These are phyloP conservation scores for Ephydatia muelleri DNA, from an alignment of 37 sponge, comb jelly and placozoan species.

Conservation along the genomic window DNA sequence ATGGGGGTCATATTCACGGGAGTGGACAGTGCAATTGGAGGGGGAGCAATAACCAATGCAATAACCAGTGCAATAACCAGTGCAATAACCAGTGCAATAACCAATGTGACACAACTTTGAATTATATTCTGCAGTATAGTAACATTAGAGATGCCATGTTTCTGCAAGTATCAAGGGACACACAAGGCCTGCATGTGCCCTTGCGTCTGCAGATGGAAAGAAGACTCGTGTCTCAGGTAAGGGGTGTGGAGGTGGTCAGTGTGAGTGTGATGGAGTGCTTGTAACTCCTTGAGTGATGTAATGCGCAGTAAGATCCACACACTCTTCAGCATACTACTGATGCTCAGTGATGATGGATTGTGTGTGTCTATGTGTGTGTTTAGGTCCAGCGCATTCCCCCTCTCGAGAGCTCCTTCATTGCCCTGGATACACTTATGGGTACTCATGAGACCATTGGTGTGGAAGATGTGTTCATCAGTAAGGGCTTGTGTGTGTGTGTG, in stretches of 20 bases:
- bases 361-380: background rate
- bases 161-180: slow-evolving; percentile 38
- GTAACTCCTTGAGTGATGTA: no score
- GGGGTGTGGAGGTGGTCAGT: background rate
- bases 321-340: no score
- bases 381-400: slow-evolving; percentile 62
- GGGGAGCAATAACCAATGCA: no score
- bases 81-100: no score
- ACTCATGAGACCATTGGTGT: slow-evolving; percentile 22
- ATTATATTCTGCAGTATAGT: slow-evolving; percentile 34
- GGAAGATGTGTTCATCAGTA: slow-evolving; percentile 31
- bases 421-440: slow-evolving; percentile 57
- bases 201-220: slow-evolving; percentile 72
- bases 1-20: no score
- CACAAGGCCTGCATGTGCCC: slow-evolving; percentile 60
- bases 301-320: background rate
- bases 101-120: background rate
- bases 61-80: no score
- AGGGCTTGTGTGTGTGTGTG: background rate
- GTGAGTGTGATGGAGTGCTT: background rate
- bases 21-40: no score
- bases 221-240: slow-evolving; percentile 55
- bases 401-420: slow-evolving; percentile 56
- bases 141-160: slow-evolving; percentile 39
- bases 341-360: background rate